phyloP scores from a whole-genome alignment of 2,888 invertebrate genomes.

The Thera obeliscata region DNA sequence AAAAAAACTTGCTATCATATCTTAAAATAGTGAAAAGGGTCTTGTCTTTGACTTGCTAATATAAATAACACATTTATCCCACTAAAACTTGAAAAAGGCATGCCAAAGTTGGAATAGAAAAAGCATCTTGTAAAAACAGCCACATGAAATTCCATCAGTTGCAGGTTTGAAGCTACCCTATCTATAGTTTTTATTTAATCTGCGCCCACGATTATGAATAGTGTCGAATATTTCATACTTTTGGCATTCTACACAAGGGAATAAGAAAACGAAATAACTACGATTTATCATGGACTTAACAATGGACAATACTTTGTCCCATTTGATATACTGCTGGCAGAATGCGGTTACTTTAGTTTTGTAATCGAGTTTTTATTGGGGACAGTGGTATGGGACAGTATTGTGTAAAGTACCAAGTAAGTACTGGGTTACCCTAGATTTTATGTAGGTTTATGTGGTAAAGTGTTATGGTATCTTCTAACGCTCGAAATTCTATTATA shows the following conservation, averaged over 20 bases:
- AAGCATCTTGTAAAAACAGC: no score
- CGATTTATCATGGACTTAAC: constrained; percentile 44
- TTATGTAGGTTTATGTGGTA: background rate
- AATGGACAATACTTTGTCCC: constrained; percentile 38
- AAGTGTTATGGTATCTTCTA: no score
- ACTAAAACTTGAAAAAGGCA: no score
- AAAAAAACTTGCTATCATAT: no score
- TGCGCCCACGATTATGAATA: constrained; percentile 39
- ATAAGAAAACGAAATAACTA: constrained; percentile 39
- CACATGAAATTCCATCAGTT: no score
- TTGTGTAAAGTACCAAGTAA: background rate
- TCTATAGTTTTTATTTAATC: background rate
- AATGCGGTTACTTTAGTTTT: constrained; percentile 18
- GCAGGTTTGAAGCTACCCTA: background rate
- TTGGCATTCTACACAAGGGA: constrained; percentile 38
- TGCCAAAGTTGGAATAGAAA: no score
- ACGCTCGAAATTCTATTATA: no score
- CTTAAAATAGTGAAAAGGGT: no score
- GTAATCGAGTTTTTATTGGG: constrained; percentile 21
- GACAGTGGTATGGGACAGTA: background rate
- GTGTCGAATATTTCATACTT: constrained; percentile 44
- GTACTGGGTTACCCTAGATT: background rate
- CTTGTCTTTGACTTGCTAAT: no score
- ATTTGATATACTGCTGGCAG: constrained; percentile 36
- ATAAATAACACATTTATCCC: no score